Evolutionary conservation across 2,797 vertebrate species (phyloP).

Genomic region (Malacoctenus gilli): DNA sequence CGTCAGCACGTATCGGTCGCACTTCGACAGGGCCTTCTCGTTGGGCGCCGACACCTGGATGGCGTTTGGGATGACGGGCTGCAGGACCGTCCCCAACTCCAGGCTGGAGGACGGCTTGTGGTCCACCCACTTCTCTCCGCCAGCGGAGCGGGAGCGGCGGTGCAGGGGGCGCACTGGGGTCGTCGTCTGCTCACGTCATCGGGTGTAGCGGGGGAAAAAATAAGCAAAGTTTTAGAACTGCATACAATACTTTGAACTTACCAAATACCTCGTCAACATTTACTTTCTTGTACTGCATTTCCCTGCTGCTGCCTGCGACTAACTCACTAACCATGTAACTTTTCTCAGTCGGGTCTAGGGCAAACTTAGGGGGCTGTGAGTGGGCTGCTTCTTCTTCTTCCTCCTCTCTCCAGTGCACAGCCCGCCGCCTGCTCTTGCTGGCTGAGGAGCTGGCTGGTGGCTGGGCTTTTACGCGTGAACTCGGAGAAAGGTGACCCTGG

Average conservation of each 20-base stretch:
- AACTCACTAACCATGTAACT: constrained; percentile 86
- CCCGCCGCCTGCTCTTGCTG: constrained; percentile 60
- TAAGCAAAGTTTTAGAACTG: too few relatives aligned
- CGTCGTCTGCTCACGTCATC: constrained; percentile 74
- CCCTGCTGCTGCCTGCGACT: constrained; percentile 37
- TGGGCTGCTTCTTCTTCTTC: constrained; percentile 20
- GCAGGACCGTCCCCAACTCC: constrained; percentile 91
- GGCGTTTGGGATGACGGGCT: constrained; percentile 89
- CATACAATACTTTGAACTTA: neutral
- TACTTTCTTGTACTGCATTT: neutral
- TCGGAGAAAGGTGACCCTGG: constrained; percentile 62
- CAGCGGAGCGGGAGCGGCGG: constrained; percentile 89
- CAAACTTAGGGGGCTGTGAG: constrained; percentile 60
- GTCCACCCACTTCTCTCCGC: constrained; percentile 94
- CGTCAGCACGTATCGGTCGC: constrained; percentile 95
- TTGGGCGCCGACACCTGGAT: constrained; percentile 89
- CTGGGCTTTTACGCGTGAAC: constrained; percentile 65
- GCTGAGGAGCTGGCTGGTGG: constrained; percentile 56
- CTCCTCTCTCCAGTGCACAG: constrained; percentile 70
- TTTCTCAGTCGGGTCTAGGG: constrained; percentile 80
- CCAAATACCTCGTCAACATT: neutral
- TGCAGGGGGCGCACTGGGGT: constrained; percentile 82
- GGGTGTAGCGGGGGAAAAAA: neutral
- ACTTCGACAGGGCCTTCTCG: constrained; percentile 92
- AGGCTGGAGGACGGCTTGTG: constrained; percentile 89